Evolutionary conservation across 2,113 vertebrate species (phyloP), one percentile per base, ranked within the genome.

Genomic region (Sakesphorus luctuosus): DNA sequence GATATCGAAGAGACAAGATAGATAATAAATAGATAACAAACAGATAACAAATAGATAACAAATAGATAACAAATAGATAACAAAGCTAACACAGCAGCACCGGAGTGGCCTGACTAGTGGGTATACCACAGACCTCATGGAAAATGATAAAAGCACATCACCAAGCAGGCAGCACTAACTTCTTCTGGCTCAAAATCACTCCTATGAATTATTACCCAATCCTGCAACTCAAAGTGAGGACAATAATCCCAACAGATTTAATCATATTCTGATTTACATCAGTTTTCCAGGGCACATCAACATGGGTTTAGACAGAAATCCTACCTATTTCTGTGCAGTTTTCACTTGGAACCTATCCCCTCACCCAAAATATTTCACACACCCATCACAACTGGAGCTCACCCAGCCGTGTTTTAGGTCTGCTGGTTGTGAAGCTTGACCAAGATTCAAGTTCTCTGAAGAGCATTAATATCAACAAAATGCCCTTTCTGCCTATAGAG

Each of bases 221-320:
- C 8, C n/a, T 3, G 5, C 0, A 0, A 49, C 18, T 73, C 63
- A 35, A 28, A 80, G 18, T 1, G 0, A 87, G 43, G 52, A 62
- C 15, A 67, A 28, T 20, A 63, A 73, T 24, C 68, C 76, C 43
- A 81, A 63, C 28, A 52, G 43, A 63, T 58, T 68, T 77, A 73
- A 88, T 63, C 18, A 52, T 9, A 29, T 10, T 33, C 35, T 28
- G 5, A 33, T 75, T 58, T 79, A 52, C 38, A 61, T 78, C 66
- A 19, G 25, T 68, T 68, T 91, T 89, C 50, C 40, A 59, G 38
- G n/a, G 44, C 19, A 81, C 43, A 26, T 33, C 29, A 72, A 19
- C 4, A 24, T 2, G 5, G 21, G 38, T 75, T 86, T 47, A 76
- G 88, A 46, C 15, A 63, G 36, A 43, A 79, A 46, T 46, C 47